Evolutionary conservation across 2,113 vertebrate species (phyloP), one percentile per base, ranked within the genome.

Genomic region (Peucedramus taeniatus): DNA sequence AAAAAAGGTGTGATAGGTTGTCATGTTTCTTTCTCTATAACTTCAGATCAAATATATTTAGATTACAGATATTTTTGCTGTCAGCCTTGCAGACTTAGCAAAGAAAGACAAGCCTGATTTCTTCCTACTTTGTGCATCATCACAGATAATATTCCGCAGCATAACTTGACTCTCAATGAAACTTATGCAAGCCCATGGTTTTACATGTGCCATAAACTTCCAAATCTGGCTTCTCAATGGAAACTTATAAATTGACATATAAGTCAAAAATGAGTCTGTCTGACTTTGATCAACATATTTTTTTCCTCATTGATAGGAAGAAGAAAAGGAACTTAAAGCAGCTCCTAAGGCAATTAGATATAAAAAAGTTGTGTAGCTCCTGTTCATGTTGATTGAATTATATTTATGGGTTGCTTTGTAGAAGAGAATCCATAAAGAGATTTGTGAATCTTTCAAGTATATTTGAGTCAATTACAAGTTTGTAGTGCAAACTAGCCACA

Each of bases 21-120:
- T 95, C 90, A 95, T 96, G 85, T 93, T 95, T 95, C 93, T 96
- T 68, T 88, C 90, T 89, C 4, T 88, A 35, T 87, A 90, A 66
- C 60, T 96, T 92, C 83, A 90, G 96, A 96, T 96, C 92, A 96
- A 96, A 90, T 96, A 94, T 95, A 95, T 96, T 97, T 95, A 92
- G 90, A 88, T 96, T 95, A 84, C 56, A 92, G 95, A 77, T 95
- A 90, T 90, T 96, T 95, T 93, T 93, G 88, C 93, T 93, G 82
- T 83, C 92, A 95, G 15, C 79, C 22, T 88, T 71, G 87, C 75
- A 95, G 90, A 92, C 87, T 90, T 88, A 44, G 87, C 47, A 68
- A 78, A 90, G 92, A 96, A 86, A 94, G 95, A 80, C 31, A 91
- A 80, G 45, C 71, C 71, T 86, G 27, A 88, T 92, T 90, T 75